Conservation (phyloP, 1,140 invertebrate species). For the Thaumatotibia leucotreta region DNA sequence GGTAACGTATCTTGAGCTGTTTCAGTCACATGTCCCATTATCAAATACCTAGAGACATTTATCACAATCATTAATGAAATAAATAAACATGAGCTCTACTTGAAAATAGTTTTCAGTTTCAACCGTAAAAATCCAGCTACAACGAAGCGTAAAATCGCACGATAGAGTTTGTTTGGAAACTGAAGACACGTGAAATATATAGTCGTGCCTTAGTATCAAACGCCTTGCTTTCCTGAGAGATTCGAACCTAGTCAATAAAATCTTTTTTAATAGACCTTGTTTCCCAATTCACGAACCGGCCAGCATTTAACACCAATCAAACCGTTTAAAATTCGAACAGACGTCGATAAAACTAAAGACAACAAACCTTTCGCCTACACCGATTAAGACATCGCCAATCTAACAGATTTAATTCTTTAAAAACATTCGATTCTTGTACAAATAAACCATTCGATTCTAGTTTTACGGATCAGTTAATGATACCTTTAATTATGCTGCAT, state of each 20-base stretch:
- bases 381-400: conserved; percentile 39
- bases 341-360: conserved; percentile 19
- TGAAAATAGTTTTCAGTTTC: no score
- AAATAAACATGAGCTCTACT: no score
- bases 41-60: no score
- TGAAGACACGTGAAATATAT: no score
- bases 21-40: no score
- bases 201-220: no score
- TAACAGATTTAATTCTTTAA: conserved; percentile 26
- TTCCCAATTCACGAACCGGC: not conserved
- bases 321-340: not conserved
- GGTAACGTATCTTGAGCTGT: not conserved
- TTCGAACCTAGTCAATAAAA: not conserved
- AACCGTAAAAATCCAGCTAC: no score
- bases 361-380: conserved; percentile 22
- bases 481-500: not conserved
- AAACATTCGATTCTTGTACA: conserved; percentile 28
- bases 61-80: no score
- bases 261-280: not conserved
- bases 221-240: no score
- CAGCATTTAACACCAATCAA: not conserved
- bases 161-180: no score
- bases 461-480: conserved; percentile 12
- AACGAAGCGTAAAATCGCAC: no score
- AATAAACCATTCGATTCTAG: conserved; percentile 29